These are phyloP conservation scores for Trididemnum clinides DNA, from an alignment of 23 tunicate genomes.

Conservation along the genomic window DNA sequence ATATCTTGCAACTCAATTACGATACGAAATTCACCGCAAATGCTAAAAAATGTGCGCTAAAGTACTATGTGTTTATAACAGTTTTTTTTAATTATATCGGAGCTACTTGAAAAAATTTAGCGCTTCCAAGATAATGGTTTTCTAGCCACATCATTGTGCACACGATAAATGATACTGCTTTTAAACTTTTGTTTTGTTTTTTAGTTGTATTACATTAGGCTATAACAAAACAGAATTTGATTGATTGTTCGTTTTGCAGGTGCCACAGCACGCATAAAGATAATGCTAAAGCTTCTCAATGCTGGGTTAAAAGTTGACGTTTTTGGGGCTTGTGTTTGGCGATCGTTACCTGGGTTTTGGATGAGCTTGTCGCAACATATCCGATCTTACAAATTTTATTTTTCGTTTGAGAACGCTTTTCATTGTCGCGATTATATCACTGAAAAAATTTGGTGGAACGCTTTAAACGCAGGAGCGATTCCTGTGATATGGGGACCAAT, in stretches of 20 bases:
- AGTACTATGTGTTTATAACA: no score
- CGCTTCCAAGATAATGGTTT: no score
- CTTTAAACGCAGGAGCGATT: conserved; percentile 40
- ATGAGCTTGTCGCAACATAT: neutral
- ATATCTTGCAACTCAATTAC: no score
- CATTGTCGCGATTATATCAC: conserved; percentile 65
- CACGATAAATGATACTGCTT: no score
- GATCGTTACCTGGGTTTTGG: conserved; percentile 28
- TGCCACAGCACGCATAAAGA: neutral
- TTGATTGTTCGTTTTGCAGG: neutral
- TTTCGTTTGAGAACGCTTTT: conserved; percentile 64
- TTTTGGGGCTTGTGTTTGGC: conserved; percentile 14
- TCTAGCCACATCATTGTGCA: no score
- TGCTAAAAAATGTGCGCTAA: no score
- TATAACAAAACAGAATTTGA: no score
- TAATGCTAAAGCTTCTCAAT: neutral
- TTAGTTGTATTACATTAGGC: no score
- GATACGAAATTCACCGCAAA: no score
- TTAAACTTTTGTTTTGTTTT: no score
- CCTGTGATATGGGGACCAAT: conserved; percentile 69
- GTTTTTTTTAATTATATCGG: no score
- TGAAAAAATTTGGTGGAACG: conserved; percentile 42
- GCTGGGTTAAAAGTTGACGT: conserved; percentile 31
- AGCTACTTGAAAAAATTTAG: no score
- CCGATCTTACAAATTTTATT: conserved; percentile 52